Evolutionary conservation across 2,113 vertebrate genomes (phyloP).

Genomic region (Calcarius ornatus): DNA sequence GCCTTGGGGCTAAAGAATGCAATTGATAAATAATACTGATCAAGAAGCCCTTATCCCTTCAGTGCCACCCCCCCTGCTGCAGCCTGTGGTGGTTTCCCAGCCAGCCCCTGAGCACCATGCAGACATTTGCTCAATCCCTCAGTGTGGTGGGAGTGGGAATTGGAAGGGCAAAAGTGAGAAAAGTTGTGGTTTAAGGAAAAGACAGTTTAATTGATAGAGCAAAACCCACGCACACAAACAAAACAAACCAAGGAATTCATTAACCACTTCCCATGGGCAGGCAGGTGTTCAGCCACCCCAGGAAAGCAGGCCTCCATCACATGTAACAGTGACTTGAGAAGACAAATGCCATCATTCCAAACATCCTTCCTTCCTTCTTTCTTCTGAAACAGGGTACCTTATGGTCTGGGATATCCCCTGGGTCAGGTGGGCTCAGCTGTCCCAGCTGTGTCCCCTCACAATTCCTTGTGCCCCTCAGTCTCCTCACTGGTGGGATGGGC

Average conservation of each 20-base stretch:
- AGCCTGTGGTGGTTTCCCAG: background rate
- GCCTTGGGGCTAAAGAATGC: background rate
- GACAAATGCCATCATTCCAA: fast-evolving
- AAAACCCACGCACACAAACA: background rate
- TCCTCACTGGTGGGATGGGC: background rate
- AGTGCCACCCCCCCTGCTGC: background rate
- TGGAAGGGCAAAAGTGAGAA: background rate
- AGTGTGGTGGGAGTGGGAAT: background rate
- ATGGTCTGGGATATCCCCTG: background rate
- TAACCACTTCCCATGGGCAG: background rate
- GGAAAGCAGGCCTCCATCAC: background rate
- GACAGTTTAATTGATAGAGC: background rate
- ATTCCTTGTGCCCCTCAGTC: background rate
- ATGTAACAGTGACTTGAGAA: background rate
- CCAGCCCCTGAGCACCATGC: background rate
- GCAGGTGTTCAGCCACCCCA: background rate
- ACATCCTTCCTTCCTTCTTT: background rate
- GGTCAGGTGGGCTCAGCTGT: background rate
- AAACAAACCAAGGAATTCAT: background rate
- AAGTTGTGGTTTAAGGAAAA: background rate
- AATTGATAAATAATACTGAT: background rate
- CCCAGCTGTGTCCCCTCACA: background rate
- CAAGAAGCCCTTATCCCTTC: background rate
- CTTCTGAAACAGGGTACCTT: background rate
- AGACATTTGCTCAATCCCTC: background rate